Conservation (phyloP, 1,140 invertebrate species). For the Manduca sexta region DNA sequence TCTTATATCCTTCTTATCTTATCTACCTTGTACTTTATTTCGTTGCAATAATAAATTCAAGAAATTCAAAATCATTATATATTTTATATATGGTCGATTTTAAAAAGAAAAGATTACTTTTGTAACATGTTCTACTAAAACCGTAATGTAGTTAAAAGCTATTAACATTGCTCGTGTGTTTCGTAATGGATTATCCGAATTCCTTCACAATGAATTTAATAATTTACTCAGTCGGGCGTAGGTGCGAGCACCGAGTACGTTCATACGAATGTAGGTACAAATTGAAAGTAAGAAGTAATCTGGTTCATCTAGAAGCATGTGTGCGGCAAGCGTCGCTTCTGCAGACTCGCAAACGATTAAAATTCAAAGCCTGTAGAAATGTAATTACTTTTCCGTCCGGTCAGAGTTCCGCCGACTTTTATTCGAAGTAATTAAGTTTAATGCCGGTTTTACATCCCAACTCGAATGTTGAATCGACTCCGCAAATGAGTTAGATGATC, state of each 20-base stretch:
- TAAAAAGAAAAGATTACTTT: too few relatives aligned
- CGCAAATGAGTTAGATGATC: constrained; percentile 25
- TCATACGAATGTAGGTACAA: neutral
- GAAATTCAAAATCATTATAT: neutral
- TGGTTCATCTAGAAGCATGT: constrained; percentile 6
- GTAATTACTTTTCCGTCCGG: constrained; percentile 63
- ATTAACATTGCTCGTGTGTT: neutral
- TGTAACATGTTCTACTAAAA: too few relatives aligned
- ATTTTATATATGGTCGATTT: too few relatives aligned
- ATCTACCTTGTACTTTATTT: neutral
- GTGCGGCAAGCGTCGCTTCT: constrained; percentile 7
- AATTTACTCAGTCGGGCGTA: constrained; percentile 10
- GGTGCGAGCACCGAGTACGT: neutral
- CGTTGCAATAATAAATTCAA: neutral
- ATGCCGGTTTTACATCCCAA: constrained; percentile 43
- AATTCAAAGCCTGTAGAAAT: constrained; percentile 66
- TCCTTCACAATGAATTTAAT: constrained; percentile 9
- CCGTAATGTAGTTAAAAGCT: neutral
- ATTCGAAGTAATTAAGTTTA: constrained; percentile 64
- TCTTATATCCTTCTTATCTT: constrained; percentile 5
- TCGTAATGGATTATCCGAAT: constrained; percentile 3
- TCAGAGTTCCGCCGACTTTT: constrained; percentile 57
- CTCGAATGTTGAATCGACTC: constrained; percentile 29
- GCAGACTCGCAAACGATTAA: constrained; percentile 44
- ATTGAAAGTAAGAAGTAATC: constrained; percentile 18